Evolutionary conservation across 2,888 invertebrate genomes (phyloP).

Genomic region (Antheraea yamamai): DNA sequence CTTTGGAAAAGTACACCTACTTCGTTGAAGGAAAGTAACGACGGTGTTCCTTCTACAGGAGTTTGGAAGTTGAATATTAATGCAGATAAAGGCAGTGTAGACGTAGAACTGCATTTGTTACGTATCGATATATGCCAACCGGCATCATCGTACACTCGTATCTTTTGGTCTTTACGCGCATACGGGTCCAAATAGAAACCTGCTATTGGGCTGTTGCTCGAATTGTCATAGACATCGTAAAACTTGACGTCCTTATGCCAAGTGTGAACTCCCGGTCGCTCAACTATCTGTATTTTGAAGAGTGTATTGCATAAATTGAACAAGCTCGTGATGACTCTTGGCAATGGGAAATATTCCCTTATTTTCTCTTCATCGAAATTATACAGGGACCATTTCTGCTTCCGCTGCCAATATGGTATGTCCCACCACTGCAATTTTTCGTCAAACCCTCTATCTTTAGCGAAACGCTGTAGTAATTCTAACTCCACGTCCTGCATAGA

Average conservation of each 20-base stretch:
- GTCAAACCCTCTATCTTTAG: conserved; percentile 86
- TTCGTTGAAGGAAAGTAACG: conserved; percentile 88
- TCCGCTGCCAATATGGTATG: conserved; percentile 92
- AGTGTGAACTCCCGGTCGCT: conserved; percentile 84
- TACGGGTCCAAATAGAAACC: conserved; percentile 94
- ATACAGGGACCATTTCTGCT: conserved; percentile 85
- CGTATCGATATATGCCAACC: conserved; percentile 92
- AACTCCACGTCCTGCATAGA: conserved; percentile 90
- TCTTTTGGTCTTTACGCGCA: conserved; percentile 85
- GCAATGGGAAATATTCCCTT: conserved; percentile 91
- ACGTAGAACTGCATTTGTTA: conserved; percentile 85
- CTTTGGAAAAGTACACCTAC: conserved; percentile 89
- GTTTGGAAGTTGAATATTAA: conserved; percentile 92
- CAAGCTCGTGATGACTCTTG: conserved; percentile 89
- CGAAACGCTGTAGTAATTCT: conserved; percentile 86
- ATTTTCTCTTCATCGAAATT: conserved; percentile 87
- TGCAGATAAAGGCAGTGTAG: conserved; percentile 88
- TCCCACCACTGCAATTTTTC: conserved; percentile 90
- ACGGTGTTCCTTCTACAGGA: conserved; percentile 84
- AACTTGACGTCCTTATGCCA: conserved; percentile 95
- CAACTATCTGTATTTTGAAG: conserved; percentile 89
- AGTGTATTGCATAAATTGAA: conserved; percentile 88
- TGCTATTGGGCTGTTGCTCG: conserved; percentile 85
- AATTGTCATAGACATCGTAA: conserved; percentile 89
- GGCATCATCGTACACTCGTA: conserved; percentile 81